Evolutionary conservation across 2,888 invertebrate genomes (phyloP), one percentile per base, ranked within the genome.

Genomic region (Conchocele bisecta): DNA sequence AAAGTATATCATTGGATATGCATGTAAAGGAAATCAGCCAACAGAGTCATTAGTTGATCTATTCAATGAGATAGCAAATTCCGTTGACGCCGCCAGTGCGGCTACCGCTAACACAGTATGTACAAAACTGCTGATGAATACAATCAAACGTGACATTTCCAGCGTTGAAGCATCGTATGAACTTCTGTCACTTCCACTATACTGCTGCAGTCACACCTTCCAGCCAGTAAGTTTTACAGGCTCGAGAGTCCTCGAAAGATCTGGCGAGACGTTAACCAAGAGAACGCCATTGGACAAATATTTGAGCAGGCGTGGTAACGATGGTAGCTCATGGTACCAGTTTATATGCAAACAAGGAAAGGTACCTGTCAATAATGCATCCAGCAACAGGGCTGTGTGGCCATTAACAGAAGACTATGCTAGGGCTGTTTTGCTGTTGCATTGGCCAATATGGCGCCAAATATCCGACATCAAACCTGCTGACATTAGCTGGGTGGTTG

Each of bases 401-500:
- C 81, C 76, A 3, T 48, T 74, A 0, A 5, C 33, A 13, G 79
- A 79, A 51, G 65, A 77, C 46, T 72, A n/a, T n/a, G n/a, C 65
- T 31, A 41, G 69, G 11, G 31, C 54, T 6, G 61, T 44, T 57
- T 67, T 79, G 7, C 35, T 78, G 5, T 33, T 81, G 22, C 77
- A 80, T 46, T 74, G 65, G 57, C 79, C 78, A 22, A 74, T 71
- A 28, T 83, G 74, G 81, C 9, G 73, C n/a, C 63, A 46, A 28
- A 22, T 81, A 5, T 17, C 37, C 29, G 80, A 81, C 29, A 77
- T 81, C n/a, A 75, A 74, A 56, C n/a, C n/a, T n/a, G 35, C 56
- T n/a, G n/a, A n/a, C n/a, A n/a, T n/a, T n/a, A n/a, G n/a, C n/a
- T n/a, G n/a, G n/a, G n/a, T n/a, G n/a, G n/a, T n/a, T n/a, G n/a